phyloP scores from a whole-genome alignment of 2,888 invertebrate genomes.

The Unio delphinus region DNA sequence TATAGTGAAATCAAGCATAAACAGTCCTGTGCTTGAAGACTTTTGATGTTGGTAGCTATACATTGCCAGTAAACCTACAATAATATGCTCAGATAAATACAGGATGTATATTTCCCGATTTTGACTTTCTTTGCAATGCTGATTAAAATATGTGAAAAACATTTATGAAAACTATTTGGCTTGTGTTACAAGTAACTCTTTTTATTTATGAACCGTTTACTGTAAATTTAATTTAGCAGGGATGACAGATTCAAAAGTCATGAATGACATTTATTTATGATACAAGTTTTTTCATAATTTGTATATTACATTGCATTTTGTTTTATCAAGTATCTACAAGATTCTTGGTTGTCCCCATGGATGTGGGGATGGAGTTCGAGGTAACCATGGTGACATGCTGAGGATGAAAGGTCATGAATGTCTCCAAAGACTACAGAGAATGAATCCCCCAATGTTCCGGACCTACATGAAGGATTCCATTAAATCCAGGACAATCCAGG shows the following conservation, averaged over 20 bases:
- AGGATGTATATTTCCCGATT: no score
- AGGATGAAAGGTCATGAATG: constrained; percentile 86
- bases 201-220: no score
- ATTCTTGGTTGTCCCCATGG: constrained; percentile 96
- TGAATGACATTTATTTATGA: background rate
- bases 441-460: constrained; percentile 79
- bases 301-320: background rate
- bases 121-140: no score
- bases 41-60: no score
- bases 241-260: background rate
- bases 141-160: no score
- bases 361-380: constrained; percentile 81
- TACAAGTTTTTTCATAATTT: background rate
- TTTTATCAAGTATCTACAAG: constrained; percentile 80
- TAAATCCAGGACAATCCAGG: constrained; percentile 80
- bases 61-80: no score
- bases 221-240: no score
- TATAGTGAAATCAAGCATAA: no score
- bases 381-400: constrained; percentile 72
- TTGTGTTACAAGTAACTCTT: no score
- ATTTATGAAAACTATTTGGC: no score
- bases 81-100: no score
- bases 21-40: no score
- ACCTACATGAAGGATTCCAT: constrained; percentile 83
- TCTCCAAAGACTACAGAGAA: constrained; percentile 82